These are phyloP conservation scores for Vireo griseus DNA, from an alignment of 2,797 vertebrate genomes.

Conservation along the genomic window DNA sequence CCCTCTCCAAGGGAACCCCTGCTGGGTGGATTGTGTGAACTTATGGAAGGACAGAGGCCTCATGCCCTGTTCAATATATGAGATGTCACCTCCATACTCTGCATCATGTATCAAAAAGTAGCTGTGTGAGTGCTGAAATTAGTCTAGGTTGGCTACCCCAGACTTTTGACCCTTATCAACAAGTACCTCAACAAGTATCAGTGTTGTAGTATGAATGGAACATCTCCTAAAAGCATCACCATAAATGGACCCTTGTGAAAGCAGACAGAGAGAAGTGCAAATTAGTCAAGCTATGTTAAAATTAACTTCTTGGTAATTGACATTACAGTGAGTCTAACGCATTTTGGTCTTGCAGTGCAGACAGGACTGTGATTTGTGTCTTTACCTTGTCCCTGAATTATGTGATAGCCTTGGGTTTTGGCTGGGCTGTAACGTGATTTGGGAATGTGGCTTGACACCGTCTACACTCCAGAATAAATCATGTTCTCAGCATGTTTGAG, in stretches of 20 bases:
- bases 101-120: not conserved
- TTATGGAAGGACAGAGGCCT: not conserved
- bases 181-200: not conserved
- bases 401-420: not conserved
- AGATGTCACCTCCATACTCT: not conserved
- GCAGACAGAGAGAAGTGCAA: not conserved
- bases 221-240: not conserved
- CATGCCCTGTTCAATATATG: rapidly evolving
- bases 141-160: not conserved
- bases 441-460: not conserved
- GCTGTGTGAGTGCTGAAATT: not conserved
- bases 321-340: not conserved
- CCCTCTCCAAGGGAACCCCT: not conserved
- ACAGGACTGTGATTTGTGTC: not conserved
- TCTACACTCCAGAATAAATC: not conserved
- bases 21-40: not conserved
- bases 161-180: not conserved
- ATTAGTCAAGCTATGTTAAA: not conserved
- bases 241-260: not conserved
- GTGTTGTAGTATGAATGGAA: not conserved
- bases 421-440: not conserved
- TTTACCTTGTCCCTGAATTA: conserved; percentile 14
- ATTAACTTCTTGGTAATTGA: not conserved
- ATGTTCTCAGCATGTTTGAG: not conserved
- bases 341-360: not conserved